Conservation (phyloP, 1,140 invertebrate species). For the Propsilocerus akamusi region DNA sequence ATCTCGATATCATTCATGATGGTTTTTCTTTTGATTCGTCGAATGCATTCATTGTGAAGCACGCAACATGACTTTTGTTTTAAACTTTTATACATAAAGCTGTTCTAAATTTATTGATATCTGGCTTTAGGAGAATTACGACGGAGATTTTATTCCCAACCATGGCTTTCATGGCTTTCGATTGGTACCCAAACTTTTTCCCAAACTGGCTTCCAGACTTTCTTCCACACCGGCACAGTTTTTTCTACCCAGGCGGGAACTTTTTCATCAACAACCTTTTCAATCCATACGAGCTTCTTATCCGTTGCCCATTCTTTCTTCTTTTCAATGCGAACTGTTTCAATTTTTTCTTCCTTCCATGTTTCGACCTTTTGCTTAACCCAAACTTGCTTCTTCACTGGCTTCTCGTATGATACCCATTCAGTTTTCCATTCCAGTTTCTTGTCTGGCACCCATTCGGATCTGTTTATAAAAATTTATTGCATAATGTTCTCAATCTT, state of each 20-base stretch:
- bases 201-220: constrained; percentile 56
- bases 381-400: constrained; percentile 58
- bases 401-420: constrained; percentile 53
- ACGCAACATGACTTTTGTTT: background rate
- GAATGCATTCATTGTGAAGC: background rate
- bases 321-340: constrained; percentile 56
- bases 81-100: background rate
- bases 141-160: constrained; percentile 43
- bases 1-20: too few species aligned
- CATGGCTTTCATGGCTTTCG: constrained; percentile 27
- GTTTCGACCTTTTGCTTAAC: constrained; percentile 51
- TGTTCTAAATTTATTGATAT: background rate
- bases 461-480: background rate
- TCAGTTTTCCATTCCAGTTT: constrained; percentile 58
- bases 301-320: constrained; percentile 60
- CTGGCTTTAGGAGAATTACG: too few species aligned
- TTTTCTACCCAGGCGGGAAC: constrained; percentile 8
- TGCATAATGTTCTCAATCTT: too few species aligned
- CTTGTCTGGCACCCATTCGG: constrained; percentile 36
- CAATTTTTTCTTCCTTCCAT: constrained; percentile 54
- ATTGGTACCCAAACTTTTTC: constrained; percentile 53
- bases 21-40: background rate
- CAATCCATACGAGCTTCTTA: constrained; percentile 56
- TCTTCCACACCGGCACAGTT: constrained; percentile 50
- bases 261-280: constrained; percentile 41